Evolutionary conservation across 2,797 vertebrate species (phyloP).

Genomic region (Parotocinclus haroldoi): DNA sequence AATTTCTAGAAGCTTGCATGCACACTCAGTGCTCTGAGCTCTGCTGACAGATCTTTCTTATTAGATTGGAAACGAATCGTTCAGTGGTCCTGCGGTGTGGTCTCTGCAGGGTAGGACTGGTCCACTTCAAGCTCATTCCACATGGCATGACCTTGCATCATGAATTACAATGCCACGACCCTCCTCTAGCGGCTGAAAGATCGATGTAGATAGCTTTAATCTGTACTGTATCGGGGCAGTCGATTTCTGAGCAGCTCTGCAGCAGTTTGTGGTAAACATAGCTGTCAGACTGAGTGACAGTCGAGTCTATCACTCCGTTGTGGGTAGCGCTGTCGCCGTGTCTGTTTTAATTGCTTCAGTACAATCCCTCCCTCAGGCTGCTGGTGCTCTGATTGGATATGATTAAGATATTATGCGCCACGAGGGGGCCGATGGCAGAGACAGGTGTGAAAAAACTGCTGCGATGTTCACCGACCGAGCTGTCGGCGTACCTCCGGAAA

Average conservation of each 20-base stretch:
- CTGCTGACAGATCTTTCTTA: no score
- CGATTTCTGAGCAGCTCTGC: not conserved
- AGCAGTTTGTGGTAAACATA: slow-evolving; percentile 15
- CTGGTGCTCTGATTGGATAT: slow-evolving; percentile 34
- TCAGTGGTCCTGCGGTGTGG: no score
- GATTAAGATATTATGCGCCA: slow-evolving; percentile 36
- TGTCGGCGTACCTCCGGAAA: slow-evolving; percentile 16
- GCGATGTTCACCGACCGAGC: not conserved
- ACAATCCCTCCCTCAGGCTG: slow-evolving; percentile 18
- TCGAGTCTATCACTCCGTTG: slow-evolving; percentile 3
- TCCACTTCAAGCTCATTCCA: slow-evolving; percentile 36
- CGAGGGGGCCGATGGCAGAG: slow-evolving; percentile 11
- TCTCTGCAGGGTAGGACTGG: no score
- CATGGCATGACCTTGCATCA: slow-evolving; percentile 42
- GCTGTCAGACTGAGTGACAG: slow-evolving; percentile 5
- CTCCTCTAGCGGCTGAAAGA: slow-evolving; percentile 20
- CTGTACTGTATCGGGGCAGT: no score
- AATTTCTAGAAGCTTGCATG: no score
- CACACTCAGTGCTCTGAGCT: no score
- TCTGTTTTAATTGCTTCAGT: slow-evolving; percentile 35
- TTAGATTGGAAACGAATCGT: no score
- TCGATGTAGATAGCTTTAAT: not conserved
- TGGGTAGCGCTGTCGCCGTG: slow-evolving; percentile 20
- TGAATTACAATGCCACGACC: slow-evolving; percentile 41
- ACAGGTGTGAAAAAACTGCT: slow-evolving; percentile 9